Evolutionary conservation across 2,797 vertebrate species (phyloP), one percentile per base, ranked within the genome.

Genomic region (Sardinella longiceps): DNA sequence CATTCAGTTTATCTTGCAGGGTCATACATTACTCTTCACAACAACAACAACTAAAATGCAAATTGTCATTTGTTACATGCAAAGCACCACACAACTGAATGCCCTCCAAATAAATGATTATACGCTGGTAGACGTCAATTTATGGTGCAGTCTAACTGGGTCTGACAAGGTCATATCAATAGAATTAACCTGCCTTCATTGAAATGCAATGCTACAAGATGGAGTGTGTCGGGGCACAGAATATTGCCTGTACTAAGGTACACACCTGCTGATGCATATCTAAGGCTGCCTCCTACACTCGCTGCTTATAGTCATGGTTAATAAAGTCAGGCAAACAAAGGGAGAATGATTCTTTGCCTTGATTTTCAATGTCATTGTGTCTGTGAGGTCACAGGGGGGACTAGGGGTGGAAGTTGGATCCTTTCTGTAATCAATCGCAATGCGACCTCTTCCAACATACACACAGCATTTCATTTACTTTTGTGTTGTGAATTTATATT

Each of bases 101-200:
- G 30, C 30, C 63, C 30, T 70, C 12, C 63, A 70, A 70, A 77
- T 77, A 77, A 43, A 33, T 43, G 15, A 77, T 77, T 39, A 48
- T 48, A 23, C 18, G 5, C 70, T 43, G 6, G 70, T 20, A 43
- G 70, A 23, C 15, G 6, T 77, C 70, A 77, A 43, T 77, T 77
- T 77, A 43, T 43, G 37, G 15, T 20, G 18, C 33, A 23, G 70
- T 23, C 18, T 43, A 77, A 77, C 33, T 23, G 70, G 4, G 37
- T 18, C 18, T 77, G 70, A 77, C 70, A 77, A 39, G 70, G 70
- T 20, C 70, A 77, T 77, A 77, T 77, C 70, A 77, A 77, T 77
- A 77, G 18, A 43, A 43, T 77, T 77, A 77, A 77, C 70, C 70
- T 77, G 33, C 18, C 70, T 39, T 77, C 37, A 77, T 77, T 77